Evolutionary conservation across 1,140 invertebrate genomes (phyloP).

Genomic region (Vanessa tameamea): DNA sequence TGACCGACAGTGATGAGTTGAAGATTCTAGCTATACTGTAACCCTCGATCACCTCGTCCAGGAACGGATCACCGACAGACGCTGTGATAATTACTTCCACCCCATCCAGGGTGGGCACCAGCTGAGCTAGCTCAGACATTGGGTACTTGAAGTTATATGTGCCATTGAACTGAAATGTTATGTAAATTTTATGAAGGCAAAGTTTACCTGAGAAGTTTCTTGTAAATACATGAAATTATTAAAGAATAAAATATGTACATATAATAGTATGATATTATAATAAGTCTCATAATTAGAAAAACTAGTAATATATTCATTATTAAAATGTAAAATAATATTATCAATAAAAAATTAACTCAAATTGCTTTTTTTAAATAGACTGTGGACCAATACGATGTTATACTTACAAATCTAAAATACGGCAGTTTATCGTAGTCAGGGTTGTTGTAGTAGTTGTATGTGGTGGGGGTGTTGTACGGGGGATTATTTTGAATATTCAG

Average conservation of each 20-base stretch:
- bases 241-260: too few relatives aligned
- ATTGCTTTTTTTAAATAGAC: too few relatives aligned
- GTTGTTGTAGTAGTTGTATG: constrained; percentile 60
- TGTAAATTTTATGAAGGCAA: too few relatives aligned
- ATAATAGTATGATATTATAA: too few relatives aligned
- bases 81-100: constrained; percentile 94
- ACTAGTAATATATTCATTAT: too few relatives aligned
- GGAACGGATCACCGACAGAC: constrained; percentile 93
- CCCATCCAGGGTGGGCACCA: constrained; percentile 85
- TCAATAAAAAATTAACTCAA: too few relatives aligned
- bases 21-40: constrained; percentile 93
- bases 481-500: constrained; percentile 54
- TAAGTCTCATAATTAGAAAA: too few relatives aligned
- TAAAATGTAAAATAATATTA: too few relatives aligned
- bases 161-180: constrained; percentile 88
- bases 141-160: constrained; percentile 92
- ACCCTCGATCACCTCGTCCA: constrained; percentile 92
- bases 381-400: background rate
- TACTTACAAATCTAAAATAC: constrained; percentile 86
- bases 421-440: constrained; percentile 81
- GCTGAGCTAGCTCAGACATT: constrained; percentile 87
- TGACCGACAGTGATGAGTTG: constrained; percentile 90
- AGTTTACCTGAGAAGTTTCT: too few relatives aligned
- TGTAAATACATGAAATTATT: too few relatives aligned
- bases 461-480: constrained; percentile 48